Evolutionary conservation across 2,797 vertebrate genomes (phyloP).

Genomic region (Myotis vivesi): DNA sequence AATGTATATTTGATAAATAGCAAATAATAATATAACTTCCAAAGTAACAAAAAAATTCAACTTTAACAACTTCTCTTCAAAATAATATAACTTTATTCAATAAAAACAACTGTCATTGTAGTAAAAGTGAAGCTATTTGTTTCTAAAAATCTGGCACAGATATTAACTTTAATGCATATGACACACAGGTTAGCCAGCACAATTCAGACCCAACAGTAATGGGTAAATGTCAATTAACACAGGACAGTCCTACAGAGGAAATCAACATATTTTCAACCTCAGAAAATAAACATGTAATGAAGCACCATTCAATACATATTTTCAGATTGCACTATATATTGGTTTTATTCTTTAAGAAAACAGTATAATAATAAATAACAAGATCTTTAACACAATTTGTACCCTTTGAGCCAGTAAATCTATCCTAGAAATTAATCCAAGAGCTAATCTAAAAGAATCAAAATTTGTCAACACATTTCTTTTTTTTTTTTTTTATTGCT

Average conservation of each 20-base stretch:
- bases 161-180: not conserved
- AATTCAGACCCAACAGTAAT: not conserved
- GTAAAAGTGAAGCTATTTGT: constrained; percentile 24
- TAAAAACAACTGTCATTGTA: not conserved
- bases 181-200: not conserved
- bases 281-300: not conserved
- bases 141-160: not conserved
- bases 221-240: not conserved
- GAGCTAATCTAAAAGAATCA: not conserved
- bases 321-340: not conserved
- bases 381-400: not conserved
- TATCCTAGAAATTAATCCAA: constrained; percentile 9
- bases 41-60: constrained; percentile 9
- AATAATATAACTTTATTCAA: not conserved
- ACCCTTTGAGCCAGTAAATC: not conserved
- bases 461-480: not conserved
- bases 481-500: too few relatives aligned
- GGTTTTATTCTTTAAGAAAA: not conserved
- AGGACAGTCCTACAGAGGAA: not conserved
- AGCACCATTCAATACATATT: not conserved
- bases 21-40: constrained; percentile 15
- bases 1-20: not conserved
- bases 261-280: not conserved
- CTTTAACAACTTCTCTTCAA: not conserved
- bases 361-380: not conserved